Evolutionary conservation across 2,113 vertebrate species (phyloP), one percentile per base, ranked within the genome.

Genomic region (Strix uralensis): DNA sequence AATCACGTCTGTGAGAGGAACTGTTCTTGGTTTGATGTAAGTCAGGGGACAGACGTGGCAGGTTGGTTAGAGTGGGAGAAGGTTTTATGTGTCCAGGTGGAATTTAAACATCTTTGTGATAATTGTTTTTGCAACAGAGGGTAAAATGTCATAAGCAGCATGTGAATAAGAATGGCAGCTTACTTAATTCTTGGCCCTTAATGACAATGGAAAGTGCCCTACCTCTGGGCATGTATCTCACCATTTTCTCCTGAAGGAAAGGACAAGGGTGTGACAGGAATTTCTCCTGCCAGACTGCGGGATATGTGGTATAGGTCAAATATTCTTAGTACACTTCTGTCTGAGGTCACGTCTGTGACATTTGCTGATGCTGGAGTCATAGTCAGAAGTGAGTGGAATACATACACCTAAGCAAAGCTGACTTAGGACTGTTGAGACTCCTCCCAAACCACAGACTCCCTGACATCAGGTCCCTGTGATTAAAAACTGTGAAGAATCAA

Each of bases 111-210:
- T 72, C 49, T 94, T 79, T 61, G 38, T 0, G 0, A 23, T 92
- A 88, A 94, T 80, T 97, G 63, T 79, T 96, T 93, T 71, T 84
- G 80, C 36, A 78, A 57, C 51, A 22, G 88, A 90, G 71, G 67
- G 73, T 47, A 4, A 74, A 81, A 84, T 66, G 54, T 87, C 70
- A 44, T 72, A 72, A 75, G 51, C 52, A 72, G 49, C 25, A 36
- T 54, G 77, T 77, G 81, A 94, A 38, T 75, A 78, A 92, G 62
- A 83, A 62, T 55, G 36, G 57, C 73, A 91, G 52, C 44, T 91
- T 84, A 22, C 32, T 85, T 77, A 69, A n/a, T 88, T 92, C 52
- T 52, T 72, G 49, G 38, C 8, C 17, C 36, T 72, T 82, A 75
- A 73, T 0, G 19, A 84, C 46, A 13, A 20, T 0, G 1, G 20